Base-by-base conservation (phyloP, 23 tunicate species). In the Oikopleura dioica region DNA sequence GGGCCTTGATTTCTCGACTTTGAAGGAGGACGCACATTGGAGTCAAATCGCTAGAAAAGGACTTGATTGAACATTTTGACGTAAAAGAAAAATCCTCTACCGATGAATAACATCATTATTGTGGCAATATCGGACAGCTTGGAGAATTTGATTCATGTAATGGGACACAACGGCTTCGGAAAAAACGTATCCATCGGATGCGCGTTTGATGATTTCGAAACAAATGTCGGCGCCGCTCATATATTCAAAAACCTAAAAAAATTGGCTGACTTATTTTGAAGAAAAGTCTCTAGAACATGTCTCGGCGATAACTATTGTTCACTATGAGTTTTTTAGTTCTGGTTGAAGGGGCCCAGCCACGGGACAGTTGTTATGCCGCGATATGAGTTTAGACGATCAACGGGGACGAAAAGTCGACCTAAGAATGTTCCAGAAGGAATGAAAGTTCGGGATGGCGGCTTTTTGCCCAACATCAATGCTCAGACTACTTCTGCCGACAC, bases 211-310 rank as follows among this genome's bases (percentile, higher is more conserved):
- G 29, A 91, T 91, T 76, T 91, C 97, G 37, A 85, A 85, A 81
- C 97, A 91, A 51, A 91, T 78, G 69, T 91, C 97, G 23, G 97
- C 97, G 0, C 97, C 97, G 36, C 85, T 86, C 97, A 91, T 91
- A 58, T 44, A 44, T 44, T 44, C 55, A 16, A 44, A 44, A 44
- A 44, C 55, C 55, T 44, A 44, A 44, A 44, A 44, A 44, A 44
- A 9, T 9, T 5, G 55, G 55, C 16, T 9, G 55, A 5, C 9
- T 44, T 44, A 44, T n/a, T n/a, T n/a, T n/a, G n/a, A n/a, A n/a
- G n/a, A n/a, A n/a, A n/a, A n/a, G n/a, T n/a, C n/a, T n/a, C n/a
- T n/a, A n/a, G n/a, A n/a, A n/a, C n/a, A n/a, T n/a, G n/a, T n/a
- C n/a, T n/a, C n/a, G n/a, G n/a, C n/a, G n/a, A n/a, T n/a, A n/a